A percentile compares a stretch with the other conserved stretches of the same genome.
Evolutionary conservation across 2,888 invertebrate species (phyloP).

Genomic region (Vanessa cardui): DNA sequence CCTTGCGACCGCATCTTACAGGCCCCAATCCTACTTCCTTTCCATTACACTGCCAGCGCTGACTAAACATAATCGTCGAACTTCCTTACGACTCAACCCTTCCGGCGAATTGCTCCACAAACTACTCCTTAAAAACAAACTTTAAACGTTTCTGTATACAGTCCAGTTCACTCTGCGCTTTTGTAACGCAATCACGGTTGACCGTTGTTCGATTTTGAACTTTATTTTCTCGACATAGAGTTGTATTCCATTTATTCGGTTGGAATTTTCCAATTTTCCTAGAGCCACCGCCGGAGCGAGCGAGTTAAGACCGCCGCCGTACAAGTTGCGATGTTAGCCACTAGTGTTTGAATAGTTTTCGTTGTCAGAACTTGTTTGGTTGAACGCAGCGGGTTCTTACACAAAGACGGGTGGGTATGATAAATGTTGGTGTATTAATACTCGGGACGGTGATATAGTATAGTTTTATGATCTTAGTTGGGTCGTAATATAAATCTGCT

Average conservation of each 20-base stretch:
- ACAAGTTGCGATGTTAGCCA: constrained; percentile 78
- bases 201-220: constrained; percentile 29
- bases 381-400: constrained; percentile 77
- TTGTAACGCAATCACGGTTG: constrained; percentile 35
- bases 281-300: constrained; percentile 75
- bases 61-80: constrained; percentile 82
- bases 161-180: constrained; percentile 44
- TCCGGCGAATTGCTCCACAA: constrained; percentile 68
- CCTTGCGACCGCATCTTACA: constrained; percentile 82
- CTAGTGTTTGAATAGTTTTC: constrained; percentile 76
- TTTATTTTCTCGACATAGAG: constrained; percentile 26
- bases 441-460: constrained; percentile 71
- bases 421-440: constrained; percentile 80
- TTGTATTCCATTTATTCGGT: constrained; percentile 42
- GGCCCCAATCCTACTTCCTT: constrained; percentile 82
- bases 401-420: constrained; percentile 78
- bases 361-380: constrained; percentile 76
- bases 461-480: constrained; percentile 83
- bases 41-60: constrained; percentile 76
- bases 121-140: constrained; percentile 52
- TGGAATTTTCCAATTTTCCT: constrained; percentile 76
- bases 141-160: constrained; percentile 53
- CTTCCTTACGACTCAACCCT: constrained; percentile 83
- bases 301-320: constrained; percentile 78
- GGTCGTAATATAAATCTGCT: constrained; percentile 79